A percentile compares a stretch with the other conserved stretches of the same genome.
Conservation (phyloP, 2,113 vertebrate species). For the Ophthalmolycus amberensis region DNA sequence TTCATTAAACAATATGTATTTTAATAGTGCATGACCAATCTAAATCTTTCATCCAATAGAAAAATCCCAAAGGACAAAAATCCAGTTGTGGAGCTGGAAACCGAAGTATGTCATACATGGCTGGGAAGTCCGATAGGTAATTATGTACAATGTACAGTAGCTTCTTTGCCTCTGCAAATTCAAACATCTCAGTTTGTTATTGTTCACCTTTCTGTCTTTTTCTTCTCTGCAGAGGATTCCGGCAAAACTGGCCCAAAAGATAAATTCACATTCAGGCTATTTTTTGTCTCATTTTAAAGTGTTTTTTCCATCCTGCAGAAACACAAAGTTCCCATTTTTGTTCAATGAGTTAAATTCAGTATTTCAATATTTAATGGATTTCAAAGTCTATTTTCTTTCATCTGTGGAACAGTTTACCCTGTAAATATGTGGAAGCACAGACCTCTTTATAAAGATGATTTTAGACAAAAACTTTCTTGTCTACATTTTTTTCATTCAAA, state of each 20-base stretch:
- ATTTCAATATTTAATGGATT: conserved; percentile 46
- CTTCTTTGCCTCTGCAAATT: conserved; percentile 8
- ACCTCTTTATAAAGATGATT: conserved; percentile 66
- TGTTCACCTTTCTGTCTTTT: conserved; percentile 9
- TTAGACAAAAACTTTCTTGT: conserved; percentile 33
- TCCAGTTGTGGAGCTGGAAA: conserved; percentile 81
- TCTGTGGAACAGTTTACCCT: conserved; percentile 41
- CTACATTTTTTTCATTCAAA: not conserved
- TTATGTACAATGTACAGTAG: not conserved
- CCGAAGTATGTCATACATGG: conserved; percentile 91
- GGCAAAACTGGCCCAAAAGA: conserved; percentile 95
- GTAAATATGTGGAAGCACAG: conserved; percentile 63
- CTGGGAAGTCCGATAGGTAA: conserved; percentile 89
- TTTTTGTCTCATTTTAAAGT: conserved; percentile 27
- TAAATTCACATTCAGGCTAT: conserved; percentile 64
- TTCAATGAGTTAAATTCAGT: conserved; percentile 10
- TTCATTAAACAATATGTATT: not conserved
- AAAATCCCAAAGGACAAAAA: conserved; percentile 83
- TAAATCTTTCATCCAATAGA: conserved; percentile 78
- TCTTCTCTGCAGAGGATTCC: conserved; percentile 86
- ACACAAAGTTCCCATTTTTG: not conserved
- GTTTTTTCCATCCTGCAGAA: conserved; percentile 14
- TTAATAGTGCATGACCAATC: not conserved
- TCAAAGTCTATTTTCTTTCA: conserved; percentile 40
- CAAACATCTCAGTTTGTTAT: not conserved